Conservation (phyloP, 2,113 vertebrate genomes). For the Brevimyrus niger region DNA sequence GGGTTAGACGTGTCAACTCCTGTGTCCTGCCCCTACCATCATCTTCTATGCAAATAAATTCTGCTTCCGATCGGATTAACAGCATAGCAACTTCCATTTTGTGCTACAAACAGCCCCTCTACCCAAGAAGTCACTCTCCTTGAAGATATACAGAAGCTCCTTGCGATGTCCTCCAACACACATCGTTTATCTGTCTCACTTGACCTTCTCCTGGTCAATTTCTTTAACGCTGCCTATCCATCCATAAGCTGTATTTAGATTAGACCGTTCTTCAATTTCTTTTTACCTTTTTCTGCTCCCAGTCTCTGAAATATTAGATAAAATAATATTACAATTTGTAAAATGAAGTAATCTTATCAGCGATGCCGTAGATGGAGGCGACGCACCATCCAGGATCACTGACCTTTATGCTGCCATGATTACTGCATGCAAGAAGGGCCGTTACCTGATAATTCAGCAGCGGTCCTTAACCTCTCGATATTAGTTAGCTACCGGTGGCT, state of each 20-base stretch:
- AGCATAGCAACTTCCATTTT: background rate
- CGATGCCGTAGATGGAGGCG: background rate
- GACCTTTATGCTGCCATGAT: slow-evolving; percentile 14
- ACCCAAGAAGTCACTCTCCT: background rate
- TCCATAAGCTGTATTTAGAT: slow-evolving; percentile 13
- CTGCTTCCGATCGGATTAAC: background rate
- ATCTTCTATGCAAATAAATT: background rate
- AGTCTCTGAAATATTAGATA: slow-evolving; percentile 9
- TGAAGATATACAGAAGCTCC: slow-evolving; percentile 15
- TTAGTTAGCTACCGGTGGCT: background rate
- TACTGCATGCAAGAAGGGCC: background rate
- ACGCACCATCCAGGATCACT: slow-evolving; percentile 14
- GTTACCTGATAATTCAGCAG: background rate
- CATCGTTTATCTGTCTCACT: slow-evolving; percentile 24
- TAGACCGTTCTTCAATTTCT: background rate
- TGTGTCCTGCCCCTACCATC: background rate
- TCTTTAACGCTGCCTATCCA: background rate
- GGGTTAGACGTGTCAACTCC: background rate
- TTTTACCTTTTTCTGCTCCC: background rate
- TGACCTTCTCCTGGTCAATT: slow-evolving; percentile 36
- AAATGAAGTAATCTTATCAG: slow-evolving; percentile 16
- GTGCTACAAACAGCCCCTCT: background rate
- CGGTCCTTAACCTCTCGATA: background rate
- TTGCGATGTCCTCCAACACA: slow-evolving; percentile 8
- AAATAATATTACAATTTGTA: slow-evolving; percentile 11